Conservation (phyloP, 2,797 vertebrate species). For the Neosilurus hyrtlii region DNA sequence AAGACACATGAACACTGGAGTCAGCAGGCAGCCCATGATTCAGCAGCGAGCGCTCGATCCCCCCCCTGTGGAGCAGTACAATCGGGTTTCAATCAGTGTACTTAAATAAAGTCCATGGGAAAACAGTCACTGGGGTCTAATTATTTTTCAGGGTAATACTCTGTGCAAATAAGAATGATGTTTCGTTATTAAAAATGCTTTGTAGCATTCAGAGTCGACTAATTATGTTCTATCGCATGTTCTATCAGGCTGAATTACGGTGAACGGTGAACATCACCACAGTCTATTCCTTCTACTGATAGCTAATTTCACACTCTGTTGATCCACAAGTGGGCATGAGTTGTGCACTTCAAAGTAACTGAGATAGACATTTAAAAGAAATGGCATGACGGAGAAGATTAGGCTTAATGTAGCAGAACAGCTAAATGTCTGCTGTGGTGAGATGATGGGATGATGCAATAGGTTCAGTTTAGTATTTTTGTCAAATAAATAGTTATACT, state of each 20-base stretch:
- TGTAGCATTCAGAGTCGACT: not conserved
- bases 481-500: not conserved
- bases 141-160: constrained; percentile 10
- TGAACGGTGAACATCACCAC: not conserved
- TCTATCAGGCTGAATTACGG: constrained; percentile 14
- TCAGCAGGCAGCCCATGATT: constrained; percentile 17
- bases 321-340: constrained; percentile 19
- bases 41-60: not conserved
- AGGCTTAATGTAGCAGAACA: not conserved
- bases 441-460: constrained; percentile 8
- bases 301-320: constrained; percentile 10
- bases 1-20: constrained; percentile 25
- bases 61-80: not conserved
- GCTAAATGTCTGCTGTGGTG: not conserved
- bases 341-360: constrained; percentile 4
- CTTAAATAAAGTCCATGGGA: constrained; percentile 24
- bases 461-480: not conserved
- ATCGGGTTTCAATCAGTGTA: constrained; percentile 14
- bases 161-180: not conserved
- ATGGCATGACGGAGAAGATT: constrained; percentile 3
- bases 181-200: constrained; percentile 6
- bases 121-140: not conserved
- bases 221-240: constrained; percentile 12
- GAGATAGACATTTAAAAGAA: not conserved
- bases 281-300: constrained; percentile 1